phyloP scores from a whole-genome alignment of 2,113 vertebrate species.

The Gopherus flavomarginatus region DNA sequence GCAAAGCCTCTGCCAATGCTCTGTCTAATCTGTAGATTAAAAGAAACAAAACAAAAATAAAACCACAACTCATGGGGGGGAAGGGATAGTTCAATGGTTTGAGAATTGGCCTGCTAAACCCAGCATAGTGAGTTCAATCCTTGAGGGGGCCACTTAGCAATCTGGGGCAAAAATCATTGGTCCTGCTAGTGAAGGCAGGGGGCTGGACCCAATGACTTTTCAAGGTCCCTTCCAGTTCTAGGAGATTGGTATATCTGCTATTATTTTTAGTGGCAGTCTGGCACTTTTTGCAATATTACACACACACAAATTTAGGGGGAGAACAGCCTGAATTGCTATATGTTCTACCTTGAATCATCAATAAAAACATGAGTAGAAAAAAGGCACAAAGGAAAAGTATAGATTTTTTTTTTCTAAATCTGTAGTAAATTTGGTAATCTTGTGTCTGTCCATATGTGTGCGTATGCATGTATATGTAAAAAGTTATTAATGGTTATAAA shows the following conservation, averaged over 20 bases:
- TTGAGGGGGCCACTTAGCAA: too few species aligned
- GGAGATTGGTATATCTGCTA: too few species aligned
- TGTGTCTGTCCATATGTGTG: not conserved
- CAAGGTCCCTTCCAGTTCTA: too few species aligned
- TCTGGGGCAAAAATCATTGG: too few species aligned
- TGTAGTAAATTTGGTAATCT: not conserved
- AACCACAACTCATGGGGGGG: too few species aligned
- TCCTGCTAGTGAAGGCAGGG: too few species aligned
- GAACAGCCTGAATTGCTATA: not conserved
- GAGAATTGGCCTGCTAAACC: too few species aligned
- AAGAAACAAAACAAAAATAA: not conserved
- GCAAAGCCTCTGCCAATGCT: not conserved
- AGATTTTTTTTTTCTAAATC: not conserved
- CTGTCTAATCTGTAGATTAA: not conserved
- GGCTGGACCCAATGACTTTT: too few species aligned
- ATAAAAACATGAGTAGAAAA: not conserved
- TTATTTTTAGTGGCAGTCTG: too few species aligned
- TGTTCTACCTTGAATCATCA: not conserved
- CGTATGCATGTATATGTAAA: fast-evolving
- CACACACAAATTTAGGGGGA: not conserved
- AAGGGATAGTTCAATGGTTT: too few species aligned
- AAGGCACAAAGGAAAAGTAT: not conserved
- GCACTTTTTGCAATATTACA: not conserved
- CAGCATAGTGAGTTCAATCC: too few species aligned
- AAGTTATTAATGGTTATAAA: constrained; percentile 42